phyloP scores from a whole-genome alignment of 2,888 invertebrate genomes.

The Petrolisthes manimaculis region DNA sequence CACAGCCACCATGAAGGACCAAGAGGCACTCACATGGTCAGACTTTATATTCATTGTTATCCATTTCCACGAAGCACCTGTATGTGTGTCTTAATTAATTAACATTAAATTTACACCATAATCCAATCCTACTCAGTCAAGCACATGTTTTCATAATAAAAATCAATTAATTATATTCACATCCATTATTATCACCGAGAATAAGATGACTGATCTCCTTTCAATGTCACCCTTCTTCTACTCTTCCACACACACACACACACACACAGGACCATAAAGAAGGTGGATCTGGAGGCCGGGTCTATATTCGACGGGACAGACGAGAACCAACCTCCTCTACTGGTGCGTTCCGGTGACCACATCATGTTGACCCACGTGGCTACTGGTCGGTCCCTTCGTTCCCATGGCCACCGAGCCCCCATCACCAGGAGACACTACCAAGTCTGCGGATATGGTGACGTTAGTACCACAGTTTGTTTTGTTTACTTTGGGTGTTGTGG shows the following conservation, averaged over 20 bases:
- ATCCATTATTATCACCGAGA: background rate
- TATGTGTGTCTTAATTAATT: background rate
- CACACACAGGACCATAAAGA: constrained; percentile 48
- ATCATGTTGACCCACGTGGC: constrained; percentile 58
- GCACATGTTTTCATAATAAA: background rate
- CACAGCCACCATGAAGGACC: constrained; percentile 38
- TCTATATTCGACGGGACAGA: constrained; percentile 30
- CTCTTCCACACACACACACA: background rate
- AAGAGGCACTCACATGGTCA: constrained; percentile 51
- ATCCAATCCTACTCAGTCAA: background rate
- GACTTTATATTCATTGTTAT: background rate
- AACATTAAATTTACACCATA: background rate
- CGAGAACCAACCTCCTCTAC: constrained; percentile 19
- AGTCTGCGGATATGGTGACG: constrained; percentile 65
- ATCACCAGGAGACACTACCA: constrained; percentile 60
- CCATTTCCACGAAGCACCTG: background rate
- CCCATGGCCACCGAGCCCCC: constrained; percentile 61
- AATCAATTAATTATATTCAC: background rate
- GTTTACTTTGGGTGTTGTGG: background rate
- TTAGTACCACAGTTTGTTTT: constrained; percentile 24
- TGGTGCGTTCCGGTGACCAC: constrained; percentile 61
- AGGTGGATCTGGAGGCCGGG: constrained; percentile 49
- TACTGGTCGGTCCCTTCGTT: constrained; percentile 60
- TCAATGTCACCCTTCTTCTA: background rate
- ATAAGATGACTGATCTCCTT: background rate